Evolutionary conservation across 1,140 invertebrate genomes (phyloP), one percentile per base, ranked within the genome.

Genomic region (Drosophila equinoxialis): DNA sequence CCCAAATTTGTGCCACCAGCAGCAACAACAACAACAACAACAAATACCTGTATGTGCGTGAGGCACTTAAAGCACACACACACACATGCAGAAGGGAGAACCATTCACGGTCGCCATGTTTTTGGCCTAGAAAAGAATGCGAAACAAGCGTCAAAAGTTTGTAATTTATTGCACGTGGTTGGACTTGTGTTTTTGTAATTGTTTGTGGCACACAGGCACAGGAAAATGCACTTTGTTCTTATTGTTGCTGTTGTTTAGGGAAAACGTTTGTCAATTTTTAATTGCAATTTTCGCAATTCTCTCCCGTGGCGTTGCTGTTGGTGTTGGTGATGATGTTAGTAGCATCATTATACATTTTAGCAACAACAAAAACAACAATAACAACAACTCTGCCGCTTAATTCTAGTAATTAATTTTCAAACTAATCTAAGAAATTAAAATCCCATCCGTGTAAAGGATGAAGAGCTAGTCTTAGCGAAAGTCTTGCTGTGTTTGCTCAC

Each of bases 321-420:
- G 30, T 30, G 23, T 26, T 26, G 30, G 30, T 6, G 30, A 3
- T 30, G 30, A 30, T 30, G 30, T 30, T 30, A 30, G 30, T 57
- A 66, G 51, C 83, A 65, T 87, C 74, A 85, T 84, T 86, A 78
- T 69, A 65, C 54, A 37, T 51, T 13, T 37, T 0, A 48, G 17
- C 14, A 48, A 48, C 45, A 48, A 48, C 42, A 48, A n/a, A n/a
- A n/a, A n/a, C n/a, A n/a, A 48, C 45, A 51, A 51, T 20, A 51
- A 23, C 45, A 51, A 20, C 23, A 51, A 51, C 45, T 51, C 77
- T 74, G 76, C 76, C 71, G 74, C 82, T 83, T 90, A 81, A 87
- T 90, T 87, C 82, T 23, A 83, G 77, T 82, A 90, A 90, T 90
- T 90, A 90, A 90, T 90, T 90, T 90, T 87, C 82, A 87, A 78